phyloP scores from a whole-genome alignment of 2,888 invertebrate species.

The Orthosia gothica region DNA sequence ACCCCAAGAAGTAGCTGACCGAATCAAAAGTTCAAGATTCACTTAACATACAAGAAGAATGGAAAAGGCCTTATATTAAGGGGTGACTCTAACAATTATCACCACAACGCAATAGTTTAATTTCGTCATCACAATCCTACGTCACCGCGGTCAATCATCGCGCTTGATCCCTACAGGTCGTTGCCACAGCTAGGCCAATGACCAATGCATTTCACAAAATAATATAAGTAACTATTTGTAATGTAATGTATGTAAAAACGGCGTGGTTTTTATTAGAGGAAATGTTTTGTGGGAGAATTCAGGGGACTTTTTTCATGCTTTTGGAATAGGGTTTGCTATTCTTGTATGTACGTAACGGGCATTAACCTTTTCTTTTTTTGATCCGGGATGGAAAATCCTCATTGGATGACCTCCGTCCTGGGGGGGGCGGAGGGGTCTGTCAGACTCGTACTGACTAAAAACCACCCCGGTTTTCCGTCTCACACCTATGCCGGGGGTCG shows the following conservation, averaged over 20 bases:
- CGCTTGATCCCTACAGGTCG: slow-evolving; percentile 77
- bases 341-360: neutral
- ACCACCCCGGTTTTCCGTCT: too few species aligned
- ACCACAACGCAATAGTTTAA: slow-evolving; percentile 53
- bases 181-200: slow-evolving; percentile 74
- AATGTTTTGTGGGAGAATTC: slow-evolving; percentile 13
- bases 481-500: too few species aligned
- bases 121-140: slow-evolving; percentile 58
- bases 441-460: too few species aligned
- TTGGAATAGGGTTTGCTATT: neutral
- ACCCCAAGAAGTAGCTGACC: neutral
- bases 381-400: too few species aligned
- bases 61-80: neutral
- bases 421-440: too few species aligned
- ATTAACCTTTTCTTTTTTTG: too few species aligned
- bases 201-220: slow-evolving; percentile 64
- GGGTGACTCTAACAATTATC: slow-evolving; percentile 41
- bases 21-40: slow-evolving; percentile 1
- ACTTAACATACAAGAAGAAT: neutral
- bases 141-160: slow-evolving; percentile 70
- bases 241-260: slow-evolving; percentile 41
- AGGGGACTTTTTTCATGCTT: neutral
- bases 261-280: slow-evolving; percentile 39
- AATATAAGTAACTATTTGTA: slow-evolving; percentile 45
- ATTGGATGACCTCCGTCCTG: too few species aligned